These are phyloP conservation scores for Odontomachus brunneus DNA, from an alignment of 1,140 invertebrate genomes.

Conservation along the genomic window DNA sequence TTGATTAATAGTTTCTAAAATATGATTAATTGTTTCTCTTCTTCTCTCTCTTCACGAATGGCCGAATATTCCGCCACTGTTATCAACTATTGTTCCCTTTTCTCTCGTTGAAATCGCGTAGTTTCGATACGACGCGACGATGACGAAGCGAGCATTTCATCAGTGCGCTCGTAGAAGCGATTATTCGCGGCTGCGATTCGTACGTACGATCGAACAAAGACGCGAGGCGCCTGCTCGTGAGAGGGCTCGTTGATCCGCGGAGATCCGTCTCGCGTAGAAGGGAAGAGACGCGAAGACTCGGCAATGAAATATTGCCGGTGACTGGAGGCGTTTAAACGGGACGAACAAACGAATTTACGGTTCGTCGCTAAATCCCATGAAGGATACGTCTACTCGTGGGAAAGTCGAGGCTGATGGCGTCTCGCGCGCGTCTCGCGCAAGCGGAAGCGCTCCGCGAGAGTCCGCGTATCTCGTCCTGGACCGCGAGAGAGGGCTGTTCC, in stretches of 20 bases:
- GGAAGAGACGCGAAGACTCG: neutral
- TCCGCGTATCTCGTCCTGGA: constrained; percentile 12
- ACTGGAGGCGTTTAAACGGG: constrained; percentile 49
- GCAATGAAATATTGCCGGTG: constrained; percentile 54
- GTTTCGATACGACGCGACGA: neutral
- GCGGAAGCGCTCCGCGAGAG: neutral
- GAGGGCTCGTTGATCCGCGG: constrained; percentile 36
- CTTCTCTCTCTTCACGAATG: neutral
- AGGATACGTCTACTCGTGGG: constrained; percentile 48
- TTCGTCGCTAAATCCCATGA: constrained; percentile 58
- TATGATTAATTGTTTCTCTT: constrained; percentile 34
- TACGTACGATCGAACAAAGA: constrained; percentile 30
- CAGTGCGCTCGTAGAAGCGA: neutral
- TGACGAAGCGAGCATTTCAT: constrained; percentile 5
- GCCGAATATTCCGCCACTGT: neutral
- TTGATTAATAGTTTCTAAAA: constrained; percentile 48
- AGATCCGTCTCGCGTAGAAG: constrained; percentile 32
- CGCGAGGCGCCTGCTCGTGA: neutral
- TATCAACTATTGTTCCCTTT: neutral
- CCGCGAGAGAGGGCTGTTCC: constrained; percentile 28
- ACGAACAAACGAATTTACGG: constrained; percentile 52
- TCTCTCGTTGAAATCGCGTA: neutral
- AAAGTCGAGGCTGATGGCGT: constrained; percentile 37
- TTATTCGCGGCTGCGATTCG: constrained; percentile 1
- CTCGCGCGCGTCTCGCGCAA: constrained; percentile 18